Evolutionary conservation across 2,888 invertebrate genomes (phyloP).

Genomic region (Agonopterix alstromeriana): DNA sequence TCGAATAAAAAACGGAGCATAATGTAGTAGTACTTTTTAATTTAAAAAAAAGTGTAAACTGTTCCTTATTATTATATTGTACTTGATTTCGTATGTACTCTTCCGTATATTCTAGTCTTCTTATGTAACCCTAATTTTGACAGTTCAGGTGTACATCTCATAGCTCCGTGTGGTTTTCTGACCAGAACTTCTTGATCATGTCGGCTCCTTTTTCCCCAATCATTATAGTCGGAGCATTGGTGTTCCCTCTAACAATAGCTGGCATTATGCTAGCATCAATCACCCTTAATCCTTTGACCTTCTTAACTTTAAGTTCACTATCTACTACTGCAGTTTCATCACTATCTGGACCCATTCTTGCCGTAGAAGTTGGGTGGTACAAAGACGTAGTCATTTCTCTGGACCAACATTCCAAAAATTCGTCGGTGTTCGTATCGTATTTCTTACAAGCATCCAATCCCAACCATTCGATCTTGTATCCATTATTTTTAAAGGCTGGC

Average conservation of each 20-base stretch:
- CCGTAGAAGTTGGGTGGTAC: slow-evolving; percentile 83
- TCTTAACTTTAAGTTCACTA: slow-evolving; percentile 70
- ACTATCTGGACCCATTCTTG: slow-evolving; percentile 76
- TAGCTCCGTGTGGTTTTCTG: slow-evolving; percentile 32
- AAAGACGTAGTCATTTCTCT: slow-evolving; percentile 60
- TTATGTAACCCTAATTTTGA: too few species aligned
- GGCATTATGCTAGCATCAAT: slow-evolving; percentile 83
- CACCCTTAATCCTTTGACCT: slow-evolving; percentile 71
- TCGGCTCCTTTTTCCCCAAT: slow-evolving; percentile 81
- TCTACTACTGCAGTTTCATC: slow-evolving; percentile 73
- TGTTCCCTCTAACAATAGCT: slow-evolving; percentile 77
- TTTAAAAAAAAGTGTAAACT: too few species aligned
- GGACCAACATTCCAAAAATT: slow-evolving; percentile 35
- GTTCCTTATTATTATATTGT: too few species aligned
- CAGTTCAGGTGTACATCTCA: slow-evolving; percentile 12
- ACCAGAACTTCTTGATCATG: slow-evolving; percentile 77
- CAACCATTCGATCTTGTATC: slow-evolving; percentile 42
- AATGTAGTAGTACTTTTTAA: too few species aligned
- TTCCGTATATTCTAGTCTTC: too few species aligned
- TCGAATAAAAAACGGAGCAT: too few species aligned
- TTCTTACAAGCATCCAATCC: slow-evolving; percentile 41
- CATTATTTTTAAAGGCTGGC: slow-evolving; percentile 30
- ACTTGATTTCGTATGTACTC: too few species aligned
- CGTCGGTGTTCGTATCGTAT: slow-evolving; percentile 29
- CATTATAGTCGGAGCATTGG: slow-evolving; percentile 79